These are phyloP conservation scores for Calameuta pallipes DNA, from an alignment of 2,888 invertebrate genomes.

Conservation along the genomic window DNA sequence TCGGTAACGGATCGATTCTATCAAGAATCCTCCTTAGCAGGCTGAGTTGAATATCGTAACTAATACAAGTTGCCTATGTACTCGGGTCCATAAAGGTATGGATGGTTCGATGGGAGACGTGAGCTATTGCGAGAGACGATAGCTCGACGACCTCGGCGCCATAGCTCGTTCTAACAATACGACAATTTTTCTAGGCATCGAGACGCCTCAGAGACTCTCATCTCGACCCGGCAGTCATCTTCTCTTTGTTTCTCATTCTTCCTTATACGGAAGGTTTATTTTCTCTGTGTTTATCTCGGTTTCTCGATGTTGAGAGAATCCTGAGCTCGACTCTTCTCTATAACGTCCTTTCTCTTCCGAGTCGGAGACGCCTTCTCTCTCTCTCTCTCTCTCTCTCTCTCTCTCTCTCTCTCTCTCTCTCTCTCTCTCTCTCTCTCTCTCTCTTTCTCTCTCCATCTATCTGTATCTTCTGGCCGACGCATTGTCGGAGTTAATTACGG, in stretches of 20 bases:
- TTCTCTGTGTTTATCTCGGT: no score
- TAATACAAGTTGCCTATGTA: background rate
- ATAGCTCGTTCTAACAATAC: conserved; percentile 27
- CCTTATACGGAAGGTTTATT: no score
- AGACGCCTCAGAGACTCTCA: background rate
- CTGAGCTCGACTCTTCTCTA: conserved; percentile 23
- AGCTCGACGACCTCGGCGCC: background rate
- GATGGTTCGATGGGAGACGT: background rate
- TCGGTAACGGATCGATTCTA: background rate
- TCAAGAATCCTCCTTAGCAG: background rate
- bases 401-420: conserved; percentile 19
- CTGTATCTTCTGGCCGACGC: conserved; percentile 31
- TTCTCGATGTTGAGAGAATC: conserved; percentile 2
- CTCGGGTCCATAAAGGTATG: background rate
- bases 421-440: conserved; percentile 24
- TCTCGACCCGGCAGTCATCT: background rate
- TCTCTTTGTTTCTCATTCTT: no score
- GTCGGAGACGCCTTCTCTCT: conserved; percentile 28
- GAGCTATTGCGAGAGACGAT: background rate
- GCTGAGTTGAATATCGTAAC: background rate
- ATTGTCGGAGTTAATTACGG: conserved; percentile 65
- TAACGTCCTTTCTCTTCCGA: conserved; percentile 26
- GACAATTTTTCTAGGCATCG: conserved; percentile 37
- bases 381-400: conserved; percentile 27
- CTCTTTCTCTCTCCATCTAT: conserved; percentile 20